Base-by-base conservation (phyloP, 2,888 invertebrate genomes). In the Protodeltote pygarga region DNA sequence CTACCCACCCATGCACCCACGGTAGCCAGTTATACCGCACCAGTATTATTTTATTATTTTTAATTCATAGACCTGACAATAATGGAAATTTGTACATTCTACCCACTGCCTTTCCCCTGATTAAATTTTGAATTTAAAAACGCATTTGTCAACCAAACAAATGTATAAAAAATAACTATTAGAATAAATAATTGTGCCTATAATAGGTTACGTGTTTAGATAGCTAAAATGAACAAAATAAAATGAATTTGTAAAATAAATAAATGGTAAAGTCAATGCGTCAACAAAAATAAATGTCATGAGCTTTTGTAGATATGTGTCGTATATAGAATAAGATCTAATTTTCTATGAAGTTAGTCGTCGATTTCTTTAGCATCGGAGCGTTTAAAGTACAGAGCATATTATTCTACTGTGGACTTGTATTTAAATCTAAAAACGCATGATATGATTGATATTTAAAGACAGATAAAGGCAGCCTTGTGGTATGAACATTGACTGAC, bases 131-230 rank as follows among this genome's bases (percentile, higher is more conserved):
- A 35, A 29, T 37, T 37, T 25, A 19, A 35, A 41, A 42, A 24
- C 6, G 41, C 31, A 50, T 52, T 61, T 42, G 48, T 47, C 14
- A 9, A 6, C 1, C n/a, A 45, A 52, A 54, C 32, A 54, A 58
- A 50, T 58, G 46, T 45, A 28, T 33, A 45, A 28, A 44, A 45
- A 38, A 49, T 39, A 3, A 57, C 40, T 49, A 52, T 58, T 60
- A 77, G 70, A 70, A 63, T 72, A 78, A 79, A 78, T 85, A 83
- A 85, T 84, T 87, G 88, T 89, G 89, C 89, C 89, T 89, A 86
- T 76, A 68, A 79, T 86, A 85, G 80, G 71, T 82, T 83, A 81
- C 66, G 79, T 85, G 75, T 85, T 67, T 87, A 85, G 81, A 73
- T 81, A 82, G 77, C 57, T 82, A 81, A 83, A 82, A 74, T 58